A percentile compares a stretch with the other conserved stretches of the same genome.
phyloP scores from a whole-genome alignment of 1,140 invertebrate genomes.

The Philopotamus ludificatus region DNA sequence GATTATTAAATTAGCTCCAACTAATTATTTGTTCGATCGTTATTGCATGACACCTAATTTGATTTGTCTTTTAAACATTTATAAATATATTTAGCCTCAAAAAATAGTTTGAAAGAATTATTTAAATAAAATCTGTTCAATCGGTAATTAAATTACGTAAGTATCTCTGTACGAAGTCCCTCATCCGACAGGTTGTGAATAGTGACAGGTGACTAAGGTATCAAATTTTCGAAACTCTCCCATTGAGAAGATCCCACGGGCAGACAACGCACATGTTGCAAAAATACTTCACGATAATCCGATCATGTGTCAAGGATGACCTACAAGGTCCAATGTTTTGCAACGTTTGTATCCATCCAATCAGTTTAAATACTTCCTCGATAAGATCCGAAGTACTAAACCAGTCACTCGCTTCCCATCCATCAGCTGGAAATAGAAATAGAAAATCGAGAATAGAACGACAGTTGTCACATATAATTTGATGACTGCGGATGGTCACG shows the following conservation, averaged over 20 bases:
- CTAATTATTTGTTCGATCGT: too few species aligned
- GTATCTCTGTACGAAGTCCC: too few species aligned
- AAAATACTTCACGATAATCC: conserved; percentile 15
- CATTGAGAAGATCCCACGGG: background rate
- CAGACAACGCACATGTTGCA: conserved; percentile 23
- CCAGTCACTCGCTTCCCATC: background rate
- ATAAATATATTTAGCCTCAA: too few species aligned
- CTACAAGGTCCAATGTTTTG: conserved; percentile 11
- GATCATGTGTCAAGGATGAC: conserved; percentile 32
- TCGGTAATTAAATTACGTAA: too few species aligned
- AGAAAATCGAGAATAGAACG: too few species aligned
- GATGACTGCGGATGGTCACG: background rate
- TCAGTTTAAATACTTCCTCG: conserved; percentile 7
- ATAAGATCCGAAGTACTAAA: background rate
- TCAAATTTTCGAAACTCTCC: background rate
- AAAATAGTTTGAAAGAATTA: too few species aligned
- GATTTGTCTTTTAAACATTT: too few species aligned
- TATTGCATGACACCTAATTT: too few species aligned
- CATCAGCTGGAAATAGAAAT: background rate
- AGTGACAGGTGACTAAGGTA: conserved; percentile 9
- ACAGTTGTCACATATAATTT: background rate
- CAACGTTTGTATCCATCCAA: background rate
- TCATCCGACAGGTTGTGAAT: too few species aligned
- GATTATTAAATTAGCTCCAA: too few species aligned
- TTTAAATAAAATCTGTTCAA: too few species aligned